Conservation (phyloP, 2,888 invertebrate species). For the Cantharis nigra region DNA sequence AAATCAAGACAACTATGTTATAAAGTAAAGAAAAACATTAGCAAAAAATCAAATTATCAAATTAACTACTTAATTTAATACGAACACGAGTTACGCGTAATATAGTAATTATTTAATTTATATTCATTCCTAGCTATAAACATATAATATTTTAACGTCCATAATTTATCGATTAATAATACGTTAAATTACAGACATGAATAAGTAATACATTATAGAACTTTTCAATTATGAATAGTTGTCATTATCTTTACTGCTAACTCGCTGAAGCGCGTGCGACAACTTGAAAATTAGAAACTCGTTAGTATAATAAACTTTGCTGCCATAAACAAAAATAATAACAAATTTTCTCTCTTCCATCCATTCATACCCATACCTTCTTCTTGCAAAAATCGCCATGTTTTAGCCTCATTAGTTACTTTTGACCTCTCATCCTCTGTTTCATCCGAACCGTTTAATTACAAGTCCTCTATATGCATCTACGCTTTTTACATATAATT, state of each 20-base stretch:
- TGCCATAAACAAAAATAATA: neutral
- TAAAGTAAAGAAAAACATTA: neutral
- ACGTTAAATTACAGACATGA: neutral
- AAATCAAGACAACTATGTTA: neutral
- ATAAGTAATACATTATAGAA: neutral
- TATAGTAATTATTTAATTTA: neutral
- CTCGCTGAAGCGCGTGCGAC: neutral
- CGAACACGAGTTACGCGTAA: neutral
- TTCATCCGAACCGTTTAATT: neutral
- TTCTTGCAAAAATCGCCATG: neutral
- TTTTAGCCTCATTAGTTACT: neutral
- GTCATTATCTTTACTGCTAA: neutral
- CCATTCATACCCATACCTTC: too few relatives aligned
- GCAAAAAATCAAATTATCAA: neutral
- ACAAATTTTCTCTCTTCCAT: neutral
- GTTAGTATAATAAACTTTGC: neutral
- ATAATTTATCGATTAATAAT: neutral
- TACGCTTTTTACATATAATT: neutral
- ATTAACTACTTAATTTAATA: neutral
- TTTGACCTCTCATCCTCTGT: neutral
- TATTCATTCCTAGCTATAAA: neutral
- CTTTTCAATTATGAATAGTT: neutral
- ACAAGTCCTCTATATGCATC: neutral
- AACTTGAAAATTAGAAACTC: slow-evolving; percentile 1
- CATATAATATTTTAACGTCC: neutral